A percentile compares a stretch with the other conserved stretches of the same genome.
Conservation (phyloP, 2,113 vertebrate species). For the Chloropsis hardwickii region DNA sequence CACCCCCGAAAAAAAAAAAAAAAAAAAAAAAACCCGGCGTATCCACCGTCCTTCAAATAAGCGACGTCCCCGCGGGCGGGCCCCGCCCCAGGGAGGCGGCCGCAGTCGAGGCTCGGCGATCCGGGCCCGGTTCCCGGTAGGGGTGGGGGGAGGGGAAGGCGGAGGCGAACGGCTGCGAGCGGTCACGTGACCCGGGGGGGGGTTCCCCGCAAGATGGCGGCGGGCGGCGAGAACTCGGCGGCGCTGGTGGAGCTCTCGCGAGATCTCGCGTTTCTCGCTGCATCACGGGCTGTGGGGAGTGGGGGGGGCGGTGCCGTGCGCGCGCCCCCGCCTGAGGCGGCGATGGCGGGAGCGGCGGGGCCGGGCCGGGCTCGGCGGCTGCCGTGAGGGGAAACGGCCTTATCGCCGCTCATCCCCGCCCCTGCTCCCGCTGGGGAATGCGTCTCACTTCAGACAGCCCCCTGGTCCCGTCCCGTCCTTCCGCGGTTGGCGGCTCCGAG, state of each 20-base stretch:
- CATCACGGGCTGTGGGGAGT: neutral
- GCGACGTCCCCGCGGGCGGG: neutral
- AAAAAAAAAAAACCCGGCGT: neutral
- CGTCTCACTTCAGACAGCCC: neutral
- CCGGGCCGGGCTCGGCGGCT: neutral
- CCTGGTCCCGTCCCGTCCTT: too few species aligned
- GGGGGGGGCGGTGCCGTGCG: neutral
- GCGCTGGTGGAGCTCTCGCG: neutral
- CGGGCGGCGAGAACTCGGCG: neutral
- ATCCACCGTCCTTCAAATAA: neutral
- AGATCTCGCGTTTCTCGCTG: neutral
- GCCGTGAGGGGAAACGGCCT: rapidly evolving
- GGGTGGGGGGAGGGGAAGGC: slow-evolving; percentile 69
- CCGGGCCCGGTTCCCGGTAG: neutral
- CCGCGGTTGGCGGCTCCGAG: neutral
- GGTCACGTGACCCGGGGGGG: slow-evolving; percentile 42
- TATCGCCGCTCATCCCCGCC: rapidly evolving
- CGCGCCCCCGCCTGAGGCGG: neutral
- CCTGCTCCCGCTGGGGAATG: rapidly evolving
- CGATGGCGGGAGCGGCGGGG: neutral
- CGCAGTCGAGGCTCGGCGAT: neutral
- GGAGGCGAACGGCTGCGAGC: neutral
- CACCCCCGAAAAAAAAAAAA: too few species aligned
- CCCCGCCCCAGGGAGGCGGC: neutral
- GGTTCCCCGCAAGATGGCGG: slow-evolving; percentile 16